Base-by-base conservation (phyloP, 2,797 vertebrate genomes). In the Pangasius djambal region DNA sequence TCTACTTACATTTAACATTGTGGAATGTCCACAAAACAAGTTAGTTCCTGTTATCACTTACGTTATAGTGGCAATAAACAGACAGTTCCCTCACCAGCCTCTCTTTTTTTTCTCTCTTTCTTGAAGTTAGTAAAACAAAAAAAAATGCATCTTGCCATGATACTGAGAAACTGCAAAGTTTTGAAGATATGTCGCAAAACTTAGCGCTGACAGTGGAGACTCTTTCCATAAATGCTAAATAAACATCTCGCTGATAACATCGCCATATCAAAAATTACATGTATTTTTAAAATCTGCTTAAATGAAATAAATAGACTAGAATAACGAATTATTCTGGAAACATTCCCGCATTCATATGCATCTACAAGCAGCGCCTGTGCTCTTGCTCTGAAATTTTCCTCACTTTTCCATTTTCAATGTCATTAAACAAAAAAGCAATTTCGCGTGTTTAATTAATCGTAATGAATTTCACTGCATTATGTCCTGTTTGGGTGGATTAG, bases 321-420 rank as follows among this genome's bases (percentile, higher is more conserved):
- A 52, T 44, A 55, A 70, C 22, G 9, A 69, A 65, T 57, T 22
- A 15, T 67, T 88, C 40, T 86, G 87, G 59, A 88, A 40, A 44
- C 40, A 9, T 78, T 88, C 85, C 78, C 69, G 89, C 48, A 6
- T 44, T 31, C 20, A 0, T 25, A 4, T 7, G 25, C 8, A 31
- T 61, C 65, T 34, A 3, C 20, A 25, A 67, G n/a, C 44, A 13
- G 44, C 22, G 89, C 90, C 16, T 85, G 69, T 61, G 86, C 89
- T 55, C 88, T 81, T 83, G 40, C 63, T 84, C 89, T 65, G 87
- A 85, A 89, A 88, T 92, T 92, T 90, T 79, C 44, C 57, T 44
- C 86, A 89, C 15, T 89, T 88, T 93, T 89, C 90, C 44, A 87
- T 89, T 92, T 91, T 89, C 88, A 92, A 91, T 92, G 90, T 92